A percentile compares a stretch with the other conserved stretches of the same genome.
phyloP scores from a whole-genome alignment of 2,797 vertebrate species.

The Carduelis carduelis region DNA sequence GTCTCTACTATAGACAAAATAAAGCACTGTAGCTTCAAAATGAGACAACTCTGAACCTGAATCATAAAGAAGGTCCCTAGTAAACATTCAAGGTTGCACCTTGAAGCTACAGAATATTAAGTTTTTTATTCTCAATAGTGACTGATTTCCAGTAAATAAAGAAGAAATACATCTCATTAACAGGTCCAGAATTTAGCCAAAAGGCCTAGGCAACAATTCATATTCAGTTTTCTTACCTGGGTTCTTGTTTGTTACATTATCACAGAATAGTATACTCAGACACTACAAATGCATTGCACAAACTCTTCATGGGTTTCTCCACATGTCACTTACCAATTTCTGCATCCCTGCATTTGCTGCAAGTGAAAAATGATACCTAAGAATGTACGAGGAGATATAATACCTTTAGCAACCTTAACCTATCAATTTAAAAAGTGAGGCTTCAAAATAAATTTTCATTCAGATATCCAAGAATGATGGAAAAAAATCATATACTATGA shows the following conservation, averaged over 20 bases:
- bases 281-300: not conserved
- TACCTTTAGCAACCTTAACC: not conserved
- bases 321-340: not conserved
- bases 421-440: not conserved
- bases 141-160: not conserved
- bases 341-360: not conserved
- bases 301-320: not conserved
- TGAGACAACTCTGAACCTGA: not conserved
- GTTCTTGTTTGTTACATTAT: not conserved
- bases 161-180: not conserved
- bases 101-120: not conserved
- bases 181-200: not conserved
- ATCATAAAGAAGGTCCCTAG: not conserved
- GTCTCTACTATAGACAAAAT: not conserved
- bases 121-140: not conserved
- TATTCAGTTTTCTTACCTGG: not conserved
- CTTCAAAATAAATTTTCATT: constrained; percentile 8
- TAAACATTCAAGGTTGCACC: not conserved
- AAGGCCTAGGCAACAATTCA: not conserved
- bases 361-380: not conserved
- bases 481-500: not conserved
- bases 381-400: not conserved
- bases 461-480: not conserved
- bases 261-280: not conserved
- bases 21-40: not conserved